Conservation (phyloP, 2,113 vertebrate genomes). For the Colossoma macropomum region DNA sequence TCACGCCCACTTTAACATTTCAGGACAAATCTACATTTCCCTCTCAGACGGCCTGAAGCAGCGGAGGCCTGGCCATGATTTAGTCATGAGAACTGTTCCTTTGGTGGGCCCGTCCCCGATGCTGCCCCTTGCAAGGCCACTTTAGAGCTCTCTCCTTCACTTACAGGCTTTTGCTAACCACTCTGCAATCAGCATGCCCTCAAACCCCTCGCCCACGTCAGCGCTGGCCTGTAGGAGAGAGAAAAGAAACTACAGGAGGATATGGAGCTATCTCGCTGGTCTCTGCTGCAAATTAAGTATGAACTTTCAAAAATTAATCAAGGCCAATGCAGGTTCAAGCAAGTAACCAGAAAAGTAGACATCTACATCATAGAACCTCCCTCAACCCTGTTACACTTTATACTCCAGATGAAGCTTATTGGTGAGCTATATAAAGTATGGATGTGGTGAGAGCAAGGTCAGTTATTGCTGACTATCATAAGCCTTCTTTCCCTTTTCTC, state of each 20-base stretch:
- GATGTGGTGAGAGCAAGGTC: not conserved
- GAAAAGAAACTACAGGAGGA: not conserved
- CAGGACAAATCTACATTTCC: slow-evolving; percentile 46
- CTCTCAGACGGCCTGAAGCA: slow-evolving; percentile 27
- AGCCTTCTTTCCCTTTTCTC: not conserved
- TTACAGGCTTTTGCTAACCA: slow-evolving; percentile 10
- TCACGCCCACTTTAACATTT: slow-evolving; percentile 42
- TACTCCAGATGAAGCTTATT: slow-evolving; percentile 1
- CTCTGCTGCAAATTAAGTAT: not conserved
- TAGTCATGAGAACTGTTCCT: slow-evolving; percentile 48
- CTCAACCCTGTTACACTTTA: not conserved
- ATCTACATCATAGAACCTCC: not conserved
- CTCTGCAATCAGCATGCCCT: slow-evolving; percentile 8
- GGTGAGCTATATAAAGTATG: slow-evolving; percentile 15
- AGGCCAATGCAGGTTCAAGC: slow-evolving; percentile 6
- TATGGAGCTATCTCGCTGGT: not conserved
- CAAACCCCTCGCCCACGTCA: slow-evolving; percentile 21
- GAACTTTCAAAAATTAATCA: slow-evolving; percentile 4
- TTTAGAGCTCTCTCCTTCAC: slow-evolving; percentile 2
- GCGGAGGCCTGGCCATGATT: slow-evolving; percentile 44
- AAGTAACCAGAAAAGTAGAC: not conserved
- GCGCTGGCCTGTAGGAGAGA: not conserved
- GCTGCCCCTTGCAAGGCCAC: slow-evolving; percentile 22
- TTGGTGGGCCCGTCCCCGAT: not conserved
- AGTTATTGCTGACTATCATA: not conserved